Evolutionary conservation across 2,797 vertebrate genomes (phyloP).

Genomic region (Jordanella pulchra): DNA sequence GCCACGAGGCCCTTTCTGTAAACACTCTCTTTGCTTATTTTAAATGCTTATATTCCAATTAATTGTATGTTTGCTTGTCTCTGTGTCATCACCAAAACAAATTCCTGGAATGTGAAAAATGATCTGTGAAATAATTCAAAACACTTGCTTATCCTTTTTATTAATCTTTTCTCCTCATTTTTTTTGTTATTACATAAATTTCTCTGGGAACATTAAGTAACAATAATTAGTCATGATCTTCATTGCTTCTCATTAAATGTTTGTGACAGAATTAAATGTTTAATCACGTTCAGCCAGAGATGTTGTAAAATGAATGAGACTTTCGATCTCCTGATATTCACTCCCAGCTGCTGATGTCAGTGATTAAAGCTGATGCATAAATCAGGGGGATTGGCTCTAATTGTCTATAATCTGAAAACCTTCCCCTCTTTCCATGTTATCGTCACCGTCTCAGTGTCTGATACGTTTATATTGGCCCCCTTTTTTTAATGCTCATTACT

Average conservation of each 20-base stretch:
- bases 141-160: too few species aligned
- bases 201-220: too few species aligned
- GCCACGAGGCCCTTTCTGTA: too few species aligned
- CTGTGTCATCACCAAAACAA: too few species aligned
- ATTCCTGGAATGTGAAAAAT: too few species aligned
- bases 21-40: too few species aligned
- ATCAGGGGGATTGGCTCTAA: slow-evolving; percentile 43
- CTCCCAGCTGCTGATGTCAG: slow-evolving; percentile 23
- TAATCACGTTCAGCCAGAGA: not conserved
- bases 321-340: slow-evolving; percentile 13
- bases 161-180: too few species aligned
- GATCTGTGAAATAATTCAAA: too few species aligned
- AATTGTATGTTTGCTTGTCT: too few species aligned
- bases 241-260: not conserved
- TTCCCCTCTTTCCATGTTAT: slow-evolving; percentile 32
- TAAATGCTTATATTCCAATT: too few species aligned
- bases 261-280: not conserved
- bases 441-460: slow-evolving; percentile 46
- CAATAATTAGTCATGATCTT: not conserved
- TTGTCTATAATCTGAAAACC: slow-evolving; percentile 44
- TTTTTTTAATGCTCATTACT: slow-evolving; percentile 56
- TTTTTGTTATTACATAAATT: too few species aligned
- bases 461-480: slow-evolving; percentile 53
- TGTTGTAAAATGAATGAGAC: not conserved
- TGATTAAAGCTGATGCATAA: slow-evolving; percentile 27